phyloP scores from a whole-genome alignment of 2,888 invertebrate species.

The Furcula furcula region DNA sequence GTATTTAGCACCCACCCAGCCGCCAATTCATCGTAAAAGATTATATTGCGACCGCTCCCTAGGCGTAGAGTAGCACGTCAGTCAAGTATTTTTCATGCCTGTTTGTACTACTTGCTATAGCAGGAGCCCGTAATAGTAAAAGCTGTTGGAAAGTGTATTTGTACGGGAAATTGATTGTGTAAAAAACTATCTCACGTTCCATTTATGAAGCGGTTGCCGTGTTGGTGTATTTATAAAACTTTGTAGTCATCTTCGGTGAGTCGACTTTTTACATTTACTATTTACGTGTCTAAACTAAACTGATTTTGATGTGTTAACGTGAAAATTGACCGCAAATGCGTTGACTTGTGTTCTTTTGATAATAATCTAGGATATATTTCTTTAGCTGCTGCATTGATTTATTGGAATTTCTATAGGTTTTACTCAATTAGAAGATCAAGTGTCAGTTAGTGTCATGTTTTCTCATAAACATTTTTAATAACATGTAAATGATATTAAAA shows the following conservation, averaged over 20 bases:
- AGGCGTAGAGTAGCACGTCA: conserved; percentile 69
- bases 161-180: conserved; percentile 65
- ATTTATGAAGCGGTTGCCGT: conserved; percentile 60
- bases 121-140: conserved; percentile 74
- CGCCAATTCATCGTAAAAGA: conserved; percentile 48
- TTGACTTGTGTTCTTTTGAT: conserved; percentile 28
- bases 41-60: conserved; percentile 77
- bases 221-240: conserved; percentile 56
- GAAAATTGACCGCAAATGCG: conserved; percentile 30
- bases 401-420: conserved; percentile 8
- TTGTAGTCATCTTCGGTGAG: conserved; percentile 78
- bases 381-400: conserved; percentile 9
- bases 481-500: conserved; percentile 4
- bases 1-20: conserved; percentile 36
- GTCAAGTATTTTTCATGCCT: conserved; percentile 76
- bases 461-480: conserved; percentile 1
- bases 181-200: conserved; percentile 74
- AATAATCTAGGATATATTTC: conserved; percentile 11
- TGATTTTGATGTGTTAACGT: conserved; percentile 42
- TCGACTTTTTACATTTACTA: conserved; percentile 51
- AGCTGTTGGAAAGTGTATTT: conserved; percentile 79
- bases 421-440: conserved; percentile 9
- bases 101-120: conserved; percentile 75
- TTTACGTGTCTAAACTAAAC: conserved; percentile 56
- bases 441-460: conserved; percentile 18